phyloP scores from a whole-genome alignment of 2,113 vertebrate genomes.

The Callorhinus ursinus region DNA sequence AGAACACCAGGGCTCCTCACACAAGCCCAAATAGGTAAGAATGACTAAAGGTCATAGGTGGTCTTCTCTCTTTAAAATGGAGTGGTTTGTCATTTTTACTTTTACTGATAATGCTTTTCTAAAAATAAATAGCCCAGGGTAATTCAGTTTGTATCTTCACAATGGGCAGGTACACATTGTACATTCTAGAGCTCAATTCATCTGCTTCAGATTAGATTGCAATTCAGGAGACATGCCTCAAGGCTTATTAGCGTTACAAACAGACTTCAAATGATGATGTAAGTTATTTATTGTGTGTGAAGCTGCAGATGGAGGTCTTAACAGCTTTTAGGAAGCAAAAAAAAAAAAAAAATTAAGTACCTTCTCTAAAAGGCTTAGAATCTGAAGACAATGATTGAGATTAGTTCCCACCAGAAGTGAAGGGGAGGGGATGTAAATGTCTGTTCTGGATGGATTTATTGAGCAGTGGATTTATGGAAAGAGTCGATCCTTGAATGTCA shows the following conservation, averaged over 20 bases:
- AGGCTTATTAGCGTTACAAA: neutral
- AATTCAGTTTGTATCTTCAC: neutral
- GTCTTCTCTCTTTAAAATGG: neutral
- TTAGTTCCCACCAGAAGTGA: neutral
- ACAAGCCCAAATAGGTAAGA: neutral
- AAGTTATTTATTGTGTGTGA: neutral
- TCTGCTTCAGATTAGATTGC: neutral
- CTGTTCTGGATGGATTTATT: neutral
- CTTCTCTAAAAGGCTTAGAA: neutral
- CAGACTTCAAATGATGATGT: neutral
- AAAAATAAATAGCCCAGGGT: neutral
- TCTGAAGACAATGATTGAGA: neutral
- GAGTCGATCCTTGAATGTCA: neutral
- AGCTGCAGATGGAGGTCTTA: neutral
- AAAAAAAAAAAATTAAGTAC: neutral
- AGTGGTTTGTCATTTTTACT: neutral
- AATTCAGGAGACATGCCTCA: neutral
- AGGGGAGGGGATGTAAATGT: neutral
- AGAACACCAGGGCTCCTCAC: neutral
- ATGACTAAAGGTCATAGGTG: neutral
- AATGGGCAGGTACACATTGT: neutral
- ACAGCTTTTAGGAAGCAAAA: neutral
- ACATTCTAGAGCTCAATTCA: neutral
- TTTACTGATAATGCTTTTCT: neutral
- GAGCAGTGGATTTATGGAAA: neutral